Conservation (phyloP, 2,888 invertebrate species). For the Drosophila cyrtoloma region DNA sequence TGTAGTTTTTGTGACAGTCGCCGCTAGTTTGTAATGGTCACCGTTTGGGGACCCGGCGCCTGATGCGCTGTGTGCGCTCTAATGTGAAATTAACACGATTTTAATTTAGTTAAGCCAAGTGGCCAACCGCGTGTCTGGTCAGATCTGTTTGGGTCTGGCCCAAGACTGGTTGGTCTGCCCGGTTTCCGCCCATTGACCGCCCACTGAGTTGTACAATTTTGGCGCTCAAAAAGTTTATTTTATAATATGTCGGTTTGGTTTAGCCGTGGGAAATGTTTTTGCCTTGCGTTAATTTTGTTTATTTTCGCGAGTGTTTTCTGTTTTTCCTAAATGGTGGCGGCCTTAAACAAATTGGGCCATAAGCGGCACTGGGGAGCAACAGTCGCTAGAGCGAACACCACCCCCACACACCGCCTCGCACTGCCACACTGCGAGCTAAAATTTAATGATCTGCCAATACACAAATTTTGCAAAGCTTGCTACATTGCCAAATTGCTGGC, state of each 20-base stretch:
- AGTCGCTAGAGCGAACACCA: conserved; percentile 4
- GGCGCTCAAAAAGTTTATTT: conserved; percentile 65
- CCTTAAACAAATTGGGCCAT: conserved; percentile 63
- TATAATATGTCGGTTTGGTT: conserved; percentile 68
- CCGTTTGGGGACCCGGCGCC: conserved; percentile 58
- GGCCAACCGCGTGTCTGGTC: conserved; percentile 66
- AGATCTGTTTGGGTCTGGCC: neutral
- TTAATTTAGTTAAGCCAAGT: conserved; percentile 81
- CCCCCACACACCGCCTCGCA: neutral
- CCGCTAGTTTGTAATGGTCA: conserved; percentile 57
- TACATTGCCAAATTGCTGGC: conserved; percentile 49
- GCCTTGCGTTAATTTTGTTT: conserved; percentile 72
- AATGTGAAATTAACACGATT: conserved; percentile 82
- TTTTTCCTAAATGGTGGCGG: conserved; percentile 44
- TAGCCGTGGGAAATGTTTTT: conserved; percentile 63
- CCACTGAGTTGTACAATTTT: conserved; percentile 26
- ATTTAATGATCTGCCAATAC: conserved; percentile 58
- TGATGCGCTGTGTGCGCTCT: conserved; percentile 72
- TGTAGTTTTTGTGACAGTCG: conserved; percentile 53
- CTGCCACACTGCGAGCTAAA: conserved; percentile 24
- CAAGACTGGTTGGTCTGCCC: conserved; percentile 19
- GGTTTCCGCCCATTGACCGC: neutral
- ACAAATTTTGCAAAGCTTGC: conserved; percentile 52
- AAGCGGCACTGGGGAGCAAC: conserved; percentile 32
- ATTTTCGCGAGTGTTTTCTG: conserved; percentile 54